phyloP scores from a whole-genome alignment of 2,113 vertebrate species.

The Leptobrachium ailaonicum region DNA sequence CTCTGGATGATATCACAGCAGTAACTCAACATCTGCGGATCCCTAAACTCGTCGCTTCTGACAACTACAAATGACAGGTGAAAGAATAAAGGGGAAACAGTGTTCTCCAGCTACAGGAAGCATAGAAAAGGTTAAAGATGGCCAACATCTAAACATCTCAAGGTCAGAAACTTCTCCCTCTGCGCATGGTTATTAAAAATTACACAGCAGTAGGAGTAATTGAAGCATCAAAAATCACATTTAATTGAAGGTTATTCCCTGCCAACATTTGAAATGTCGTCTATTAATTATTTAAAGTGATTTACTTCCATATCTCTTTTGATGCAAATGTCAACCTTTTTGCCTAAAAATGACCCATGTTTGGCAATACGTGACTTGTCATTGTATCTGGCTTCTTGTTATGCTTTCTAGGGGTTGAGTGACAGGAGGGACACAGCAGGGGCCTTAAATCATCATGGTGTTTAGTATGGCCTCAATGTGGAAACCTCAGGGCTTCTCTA shows the following conservation, averaged over 20 bases:
- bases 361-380: slow-evolving; percentile 34
- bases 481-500: slow-evolving; percentile 5
- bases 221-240: slow-evolving; percentile 42
- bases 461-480: slow-evolving; percentile 12
- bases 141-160: slow-evolving; percentile 11
- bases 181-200: slow-evolving; percentile 33
- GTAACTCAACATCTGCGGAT: neutral
- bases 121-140: slow-evolving; percentile 29
- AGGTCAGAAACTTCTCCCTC: slow-evolving; percentile 3
- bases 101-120: neutral
- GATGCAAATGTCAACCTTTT: slow-evolving; percentile 5
- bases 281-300: slow-evolving; percentile 31
- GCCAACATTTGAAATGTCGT: slow-evolving; percentile 15
- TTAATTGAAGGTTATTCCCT: slow-evolving; percentile 44
- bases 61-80: neutral
- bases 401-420: slow-evolving; percentile 27
- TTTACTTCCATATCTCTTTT: slow-evolving; percentile 11
- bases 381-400: slow-evolving; percentile 6
- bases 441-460: neutral
- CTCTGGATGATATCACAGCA: neutral
- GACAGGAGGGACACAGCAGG: neutral
- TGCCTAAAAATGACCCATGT: slow-evolving; percentile 6
- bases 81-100: neutral
- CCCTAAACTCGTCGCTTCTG: neutral
- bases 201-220: slow-evolving; percentile 41